These are phyloP conservation scores for Lamellibrachia columna DNA, from an alignment of 2,888 invertebrate species.

Conservation along the genomic window DNA sequence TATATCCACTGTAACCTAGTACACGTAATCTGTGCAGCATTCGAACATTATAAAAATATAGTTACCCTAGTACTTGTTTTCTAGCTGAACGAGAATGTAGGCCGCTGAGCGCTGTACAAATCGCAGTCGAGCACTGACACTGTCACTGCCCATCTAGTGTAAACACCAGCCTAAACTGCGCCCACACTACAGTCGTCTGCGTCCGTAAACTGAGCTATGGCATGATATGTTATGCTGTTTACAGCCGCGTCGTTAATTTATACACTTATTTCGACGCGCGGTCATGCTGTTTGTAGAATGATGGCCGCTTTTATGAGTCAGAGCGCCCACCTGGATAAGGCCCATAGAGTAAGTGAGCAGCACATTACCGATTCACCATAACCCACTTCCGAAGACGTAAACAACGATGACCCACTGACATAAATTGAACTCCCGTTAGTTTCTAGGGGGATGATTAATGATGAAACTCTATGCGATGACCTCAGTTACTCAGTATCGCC, in stretches of 20 bases:
- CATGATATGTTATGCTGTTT: not conserved
- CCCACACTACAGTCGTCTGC: not conserved
- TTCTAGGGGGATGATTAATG: no score
- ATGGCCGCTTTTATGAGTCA: not conserved
- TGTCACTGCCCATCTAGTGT: not conserved
- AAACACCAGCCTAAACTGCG: not conserved
- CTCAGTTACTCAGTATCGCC: not conserved
- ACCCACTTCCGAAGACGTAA: not conserved
- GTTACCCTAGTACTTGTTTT: not conserved
- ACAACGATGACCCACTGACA: not conserved
- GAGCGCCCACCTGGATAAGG: not conserved
- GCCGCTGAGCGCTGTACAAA: not conserved
- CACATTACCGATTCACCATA: not conserved
- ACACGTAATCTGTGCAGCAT: no score
- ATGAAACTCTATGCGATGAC: not conserved
- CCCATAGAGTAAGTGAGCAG: not conserved
- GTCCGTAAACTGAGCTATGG: not conserved
- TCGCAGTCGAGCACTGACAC: not conserved
- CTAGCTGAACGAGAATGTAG: not conserved
- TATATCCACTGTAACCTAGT: no score
- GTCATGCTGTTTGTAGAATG: not conserved
- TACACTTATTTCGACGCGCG: not conserved
- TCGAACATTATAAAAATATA: not conserved
- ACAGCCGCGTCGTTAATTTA: not conserved
- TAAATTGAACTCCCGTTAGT: no score